Evolutionary conservation across 2,113 vertebrate species (phyloP).

Genomic region (Pollimyrus isidori): DNA sequence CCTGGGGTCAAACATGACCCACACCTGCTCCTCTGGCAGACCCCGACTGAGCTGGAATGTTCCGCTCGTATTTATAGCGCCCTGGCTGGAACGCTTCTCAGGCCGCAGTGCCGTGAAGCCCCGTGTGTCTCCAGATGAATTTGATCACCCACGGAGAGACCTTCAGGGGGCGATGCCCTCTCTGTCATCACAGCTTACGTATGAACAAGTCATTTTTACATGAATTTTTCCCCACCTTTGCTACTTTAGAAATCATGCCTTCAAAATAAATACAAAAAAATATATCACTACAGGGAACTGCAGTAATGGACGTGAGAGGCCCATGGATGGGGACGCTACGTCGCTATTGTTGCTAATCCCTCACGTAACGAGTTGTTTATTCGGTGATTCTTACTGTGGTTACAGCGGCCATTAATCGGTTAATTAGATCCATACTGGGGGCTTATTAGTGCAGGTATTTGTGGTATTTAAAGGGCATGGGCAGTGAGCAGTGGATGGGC

Average conservation of each 20-base stretch:
- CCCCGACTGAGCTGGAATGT: not conserved
- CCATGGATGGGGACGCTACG: accelerated
- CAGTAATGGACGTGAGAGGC: not conserved
- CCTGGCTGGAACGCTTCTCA: not conserved
- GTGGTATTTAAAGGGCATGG: not conserved
- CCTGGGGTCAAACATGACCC: not conserved
- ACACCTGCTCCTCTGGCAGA: not conserved
- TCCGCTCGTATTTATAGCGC: not conserved
- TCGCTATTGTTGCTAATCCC: not conserved
- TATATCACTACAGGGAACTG: not conserved
- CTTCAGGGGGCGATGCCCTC: not conserved
- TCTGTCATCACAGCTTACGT: not conserved
- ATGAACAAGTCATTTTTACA: not conserved
- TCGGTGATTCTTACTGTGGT: not conserved
- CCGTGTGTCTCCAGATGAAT: not conserved
- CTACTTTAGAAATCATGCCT: not conserved
- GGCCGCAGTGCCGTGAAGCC: not conserved
- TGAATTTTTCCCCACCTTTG: not conserved
- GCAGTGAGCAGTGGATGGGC: not conserved
- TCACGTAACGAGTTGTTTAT: not conserved
- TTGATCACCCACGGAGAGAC: too few species aligned
- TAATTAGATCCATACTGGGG: not conserved
- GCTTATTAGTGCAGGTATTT: not conserved
- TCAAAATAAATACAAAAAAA: not conserved
- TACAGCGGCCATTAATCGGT: not conserved